Evolutionary conservation across 2,113 vertebrate species (phyloP), one percentile per base, ranked within the genome.

Genomic region (Notechis scutatus): DNA sequence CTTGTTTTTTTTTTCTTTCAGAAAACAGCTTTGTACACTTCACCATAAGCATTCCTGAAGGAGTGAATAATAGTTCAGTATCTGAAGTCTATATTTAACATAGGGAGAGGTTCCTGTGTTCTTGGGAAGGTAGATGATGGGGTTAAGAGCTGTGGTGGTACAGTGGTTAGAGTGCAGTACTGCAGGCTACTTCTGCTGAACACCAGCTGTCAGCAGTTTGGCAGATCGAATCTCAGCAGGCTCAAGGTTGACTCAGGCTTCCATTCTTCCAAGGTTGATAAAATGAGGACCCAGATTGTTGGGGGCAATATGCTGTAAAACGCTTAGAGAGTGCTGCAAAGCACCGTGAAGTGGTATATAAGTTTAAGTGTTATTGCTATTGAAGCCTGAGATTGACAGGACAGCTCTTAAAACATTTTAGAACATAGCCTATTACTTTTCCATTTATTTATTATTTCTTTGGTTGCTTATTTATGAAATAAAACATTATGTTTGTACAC

Each of bases 371-470:
- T 12, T 52, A 52, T 52, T 52, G 50, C 50, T 12, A 52, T 52
- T 52, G 2, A 34, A 20, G 15, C n/a, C 14, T 74, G n/a, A 81
- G 69, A 39, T 81, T 39, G 34, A 81, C 5, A 39, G n/a, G n/a
- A 5, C 29, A 34, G 69, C 15, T 81, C 69, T 81, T 74, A 39
- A 34, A 74, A 74, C 69, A 74, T 74, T 74, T 34, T 81, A 81
- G n/a, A 87, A 0, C 85, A 11, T 88, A 88, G 88, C 20, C 23
- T 93, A 93, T 90, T 90, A 88, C 90, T 93, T 92, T 52, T 2
- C 56, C 94, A 94, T 87, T 92, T 59, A 88, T 55, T 90, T 94
- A 93, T 42, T 86, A 92, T 85, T 54, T 94, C 91, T 24, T 90
- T 59, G 39, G 0, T 1, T 91, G 42, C 45, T 86, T 96, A 93